Evolutionary conservation across 2,888 invertebrate species (phyloP).

Genomic region (Lottia gigantea): DNA sequence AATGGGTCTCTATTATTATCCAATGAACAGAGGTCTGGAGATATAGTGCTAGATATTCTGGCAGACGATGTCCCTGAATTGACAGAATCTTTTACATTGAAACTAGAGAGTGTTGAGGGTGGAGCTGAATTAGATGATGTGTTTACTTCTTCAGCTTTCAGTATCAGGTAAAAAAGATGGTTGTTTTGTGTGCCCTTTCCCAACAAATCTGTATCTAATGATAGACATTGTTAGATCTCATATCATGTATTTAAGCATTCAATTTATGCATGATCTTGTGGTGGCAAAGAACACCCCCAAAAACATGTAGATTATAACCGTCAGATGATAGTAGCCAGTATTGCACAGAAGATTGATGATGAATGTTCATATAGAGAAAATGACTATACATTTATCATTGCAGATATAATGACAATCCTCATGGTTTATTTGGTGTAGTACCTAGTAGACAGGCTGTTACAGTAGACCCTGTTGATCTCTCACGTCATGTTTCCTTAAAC

Average conservation of each 20-base stretch:
- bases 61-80: constrained; percentile 61
- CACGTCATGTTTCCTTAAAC: constrained; percentile 53
- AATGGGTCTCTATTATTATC: constrained; percentile 50
- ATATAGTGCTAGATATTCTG: constrained; percentile 54
- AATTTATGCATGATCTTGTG: too few species aligned
- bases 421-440: constrained; percentile 59
- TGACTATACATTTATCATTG: too few species aligned
- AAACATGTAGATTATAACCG: too few species aligned
- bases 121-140: constrained; percentile 60
- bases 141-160: constrained; percentile 50
- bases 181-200: too few species aligned
- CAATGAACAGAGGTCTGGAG: constrained; percentile 42
- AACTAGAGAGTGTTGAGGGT: constrained; percentile 53
- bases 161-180: constrained; percentile 45
- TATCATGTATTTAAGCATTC: too few species aligned
- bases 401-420: constrained; percentile 65
- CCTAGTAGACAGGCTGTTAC: constrained; percentile 41
- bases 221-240: too few species aligned
- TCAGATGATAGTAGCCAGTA: too few species aligned
- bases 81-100: constrained; percentile 53
- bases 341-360: too few species aligned
- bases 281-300: too few species aligned
- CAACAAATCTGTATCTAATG: too few species aligned
- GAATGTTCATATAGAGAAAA: too few species aligned
- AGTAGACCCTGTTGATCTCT: constrained; percentile 53